Conservation (phyloP, 2,797 vertebrate species). For the Carcharodon carcharias region DNA sequence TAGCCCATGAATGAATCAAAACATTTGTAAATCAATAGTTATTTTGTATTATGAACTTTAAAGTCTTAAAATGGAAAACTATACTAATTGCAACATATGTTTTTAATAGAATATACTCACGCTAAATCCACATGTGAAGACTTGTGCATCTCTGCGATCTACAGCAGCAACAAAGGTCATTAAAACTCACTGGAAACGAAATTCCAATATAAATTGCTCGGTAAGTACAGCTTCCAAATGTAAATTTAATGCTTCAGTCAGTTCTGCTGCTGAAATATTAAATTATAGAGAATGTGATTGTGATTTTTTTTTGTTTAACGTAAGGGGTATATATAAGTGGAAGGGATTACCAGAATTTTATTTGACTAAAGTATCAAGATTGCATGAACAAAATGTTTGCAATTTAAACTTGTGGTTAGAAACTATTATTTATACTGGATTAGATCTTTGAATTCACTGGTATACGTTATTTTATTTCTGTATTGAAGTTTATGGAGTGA, state of each 20-base stretch:
- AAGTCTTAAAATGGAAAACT: no score
- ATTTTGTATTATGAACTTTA: neutral
- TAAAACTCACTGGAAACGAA: slow-evolving; percentile 86
- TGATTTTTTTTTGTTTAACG: neutral
- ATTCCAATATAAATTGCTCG: slow-evolving; percentile 67
- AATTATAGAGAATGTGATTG: neutral
- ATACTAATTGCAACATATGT: slow-evolving; percentile 10
- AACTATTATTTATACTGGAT: neutral
- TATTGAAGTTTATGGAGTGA: neutral
- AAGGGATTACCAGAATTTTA: neutral
- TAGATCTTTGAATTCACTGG: neutral
- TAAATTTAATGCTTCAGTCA: slow-evolving; percentile 17
- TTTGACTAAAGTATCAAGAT: neutral
- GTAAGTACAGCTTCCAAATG: slow-evolving; percentile 57
- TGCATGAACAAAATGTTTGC: neutral
- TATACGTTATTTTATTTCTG: neutral
- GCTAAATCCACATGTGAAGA: slow-evolving; percentile 74
- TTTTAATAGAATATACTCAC: slow-evolving; percentile 69
- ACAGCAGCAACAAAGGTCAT: slow-evolving; percentile 71
- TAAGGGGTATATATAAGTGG: no score
- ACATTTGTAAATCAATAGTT: neutral
- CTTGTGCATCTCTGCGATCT: slow-evolving; percentile 63
- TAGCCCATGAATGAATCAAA: no score
- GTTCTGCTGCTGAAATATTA: neutral
- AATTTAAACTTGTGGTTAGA: neutral